phyloP scores from a whole-genome alignment of 1,140 invertebrate species.

The Drosophila varians region DNA sequence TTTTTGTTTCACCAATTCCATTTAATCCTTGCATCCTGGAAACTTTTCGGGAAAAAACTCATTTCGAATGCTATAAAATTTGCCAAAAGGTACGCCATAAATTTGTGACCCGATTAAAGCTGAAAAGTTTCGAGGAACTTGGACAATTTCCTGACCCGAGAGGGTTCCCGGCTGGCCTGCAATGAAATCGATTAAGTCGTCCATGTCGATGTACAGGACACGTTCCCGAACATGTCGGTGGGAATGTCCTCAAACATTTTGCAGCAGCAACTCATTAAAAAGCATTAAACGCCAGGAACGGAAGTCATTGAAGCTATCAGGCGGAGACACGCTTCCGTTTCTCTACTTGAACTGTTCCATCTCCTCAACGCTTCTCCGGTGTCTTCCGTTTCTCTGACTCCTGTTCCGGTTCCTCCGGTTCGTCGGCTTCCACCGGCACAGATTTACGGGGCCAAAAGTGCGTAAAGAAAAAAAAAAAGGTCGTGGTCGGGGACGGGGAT shows the following conservation, averaged over 20 bases:
- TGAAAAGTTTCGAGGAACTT: constrained; percentile 29
- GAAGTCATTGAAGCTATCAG: constrained; percentile 78
- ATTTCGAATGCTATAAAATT: constrained; percentile 15
- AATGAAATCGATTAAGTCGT: constrained; percentile 72
- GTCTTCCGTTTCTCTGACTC: constrained; percentile 12
- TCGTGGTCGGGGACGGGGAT: constrained; percentile 1
- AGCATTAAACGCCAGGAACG: constrained; percentile 77
- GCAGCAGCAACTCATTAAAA: constrained; percentile 72
- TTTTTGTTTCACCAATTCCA: neutral
- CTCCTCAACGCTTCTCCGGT: constrained; percentile 21
- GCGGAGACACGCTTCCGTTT: constrained; percentile 69
- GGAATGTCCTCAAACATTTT: constrained; percentile 36
- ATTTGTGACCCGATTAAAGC: constrained; percentile 22
- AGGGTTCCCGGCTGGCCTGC: constrained; percentile 13
- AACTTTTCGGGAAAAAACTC: constrained; percentile 5
- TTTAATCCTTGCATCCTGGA: neutral
- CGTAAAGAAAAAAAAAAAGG: constrained; percentile 57
- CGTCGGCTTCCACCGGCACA: constrained; percentile 32
- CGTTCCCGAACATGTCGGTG: constrained; percentile 6
- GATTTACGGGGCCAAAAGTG: constrained; percentile 75
- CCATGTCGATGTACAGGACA: constrained; percentile 18
- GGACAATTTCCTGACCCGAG: constrained; percentile 38
- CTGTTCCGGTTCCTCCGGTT: constrained; percentile 15
- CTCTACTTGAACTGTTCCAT: constrained; percentile 47
- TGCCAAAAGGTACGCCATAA: constrained; percentile 19